Percentiles rank a stretch among this genome's conserved stretches.
phyloP scores from a whole-genome alignment of 2,888 invertebrate genomes.

The Campoplex capitator region DNA sequence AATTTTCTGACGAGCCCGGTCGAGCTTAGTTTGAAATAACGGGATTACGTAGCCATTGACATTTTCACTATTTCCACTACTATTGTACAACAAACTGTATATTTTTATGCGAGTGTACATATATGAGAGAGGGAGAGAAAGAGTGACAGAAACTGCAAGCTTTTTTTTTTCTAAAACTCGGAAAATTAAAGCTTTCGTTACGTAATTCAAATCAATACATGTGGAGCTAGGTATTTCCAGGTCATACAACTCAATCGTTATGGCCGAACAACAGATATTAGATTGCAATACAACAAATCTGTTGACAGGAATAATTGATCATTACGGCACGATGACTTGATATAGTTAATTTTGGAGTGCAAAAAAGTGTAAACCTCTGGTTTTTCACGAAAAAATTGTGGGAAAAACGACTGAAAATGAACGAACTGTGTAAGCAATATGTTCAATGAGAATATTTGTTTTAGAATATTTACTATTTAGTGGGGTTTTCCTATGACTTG shows the following conservation, averaged over 20 bases:
- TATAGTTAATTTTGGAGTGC: too few species aligned
- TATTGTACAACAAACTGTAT: constrained; percentile 9
- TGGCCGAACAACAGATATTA: not conserved
- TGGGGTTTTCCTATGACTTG: not conserved
- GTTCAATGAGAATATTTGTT: not conserved
- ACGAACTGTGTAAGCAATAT: not conserved
- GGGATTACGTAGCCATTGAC: constrained; percentile 9
- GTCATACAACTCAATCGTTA: not conserved
- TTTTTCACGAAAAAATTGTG: too few species aligned
- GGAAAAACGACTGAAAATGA: too few species aligned
- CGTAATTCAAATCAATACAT: not conserved
- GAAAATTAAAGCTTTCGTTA: not conserved
- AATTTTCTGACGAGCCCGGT: constrained; percentile 34
- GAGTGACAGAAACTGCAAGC: not conserved
- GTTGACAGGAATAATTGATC: not conserved
- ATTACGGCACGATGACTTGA: too few species aligned
- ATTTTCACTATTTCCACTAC: constrained; percentile 51
- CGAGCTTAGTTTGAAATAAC: not conserved
- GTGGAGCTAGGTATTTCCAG: not conserved
- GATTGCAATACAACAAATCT: not conserved
- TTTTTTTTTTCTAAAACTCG: not conserved
- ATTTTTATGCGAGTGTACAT: not conserved
- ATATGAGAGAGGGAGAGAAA: not conserved
- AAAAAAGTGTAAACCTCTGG: too few species aligned
- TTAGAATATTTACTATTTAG: not conserved